Evolutionary conservation across 2,888 invertebrate genomes (phyloP), one percentile per base, ranked within the genome.

Genomic region (Cyrtodaria siliqua): DNA sequence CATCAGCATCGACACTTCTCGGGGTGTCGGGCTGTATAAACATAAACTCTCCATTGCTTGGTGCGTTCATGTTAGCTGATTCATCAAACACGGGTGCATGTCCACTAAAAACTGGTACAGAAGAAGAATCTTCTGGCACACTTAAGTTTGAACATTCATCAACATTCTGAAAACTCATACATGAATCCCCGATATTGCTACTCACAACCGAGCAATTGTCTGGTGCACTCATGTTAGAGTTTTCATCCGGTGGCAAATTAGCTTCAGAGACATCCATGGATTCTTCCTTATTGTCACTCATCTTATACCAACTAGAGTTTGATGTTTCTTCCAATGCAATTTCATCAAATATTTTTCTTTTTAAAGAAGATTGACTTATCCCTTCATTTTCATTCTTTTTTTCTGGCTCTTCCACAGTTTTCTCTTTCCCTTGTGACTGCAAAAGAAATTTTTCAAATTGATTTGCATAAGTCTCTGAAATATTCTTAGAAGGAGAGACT

Each of bases 61-160:
- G 81, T 27, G 81, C 69, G 56, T 75, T 78, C 75, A 81, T 66
- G 50, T 81, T 81, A 4, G 78, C 81, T 40, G 81, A 78, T 44
- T 81, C 81, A 69, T 78, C 78, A 69, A 81, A 71, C 27, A 69
- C 72, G 8, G 68, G 68, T 26, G 64, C 62, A 56, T 78, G 78
- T 24, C 72, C 75, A 23, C 53, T 27, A 62, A 71, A 78, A n/a
- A 53, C 24, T 56, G 66, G 71, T 23, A 70, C 63, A 20, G 72
- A 33, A 33, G 6, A 33, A 4, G 33, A 76, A 56, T 64, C 67
- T 12, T 76, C 70, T 24, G 71, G 75, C n/a, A 70, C 61, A 55
- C 78, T 78, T 8, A 75, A 42, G 29, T 78, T 78, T 18, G 78
- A 81, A 55, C 60, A 55, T 63, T 81, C 78, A 69, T 81, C 81